Percentiles rank a stretch among this genome's conserved stretches.
Evolutionary conservation across 35 echinoderm and acorn worm species (phyloP).

Genomic region (Eucidaris tribuloides): DNA sequence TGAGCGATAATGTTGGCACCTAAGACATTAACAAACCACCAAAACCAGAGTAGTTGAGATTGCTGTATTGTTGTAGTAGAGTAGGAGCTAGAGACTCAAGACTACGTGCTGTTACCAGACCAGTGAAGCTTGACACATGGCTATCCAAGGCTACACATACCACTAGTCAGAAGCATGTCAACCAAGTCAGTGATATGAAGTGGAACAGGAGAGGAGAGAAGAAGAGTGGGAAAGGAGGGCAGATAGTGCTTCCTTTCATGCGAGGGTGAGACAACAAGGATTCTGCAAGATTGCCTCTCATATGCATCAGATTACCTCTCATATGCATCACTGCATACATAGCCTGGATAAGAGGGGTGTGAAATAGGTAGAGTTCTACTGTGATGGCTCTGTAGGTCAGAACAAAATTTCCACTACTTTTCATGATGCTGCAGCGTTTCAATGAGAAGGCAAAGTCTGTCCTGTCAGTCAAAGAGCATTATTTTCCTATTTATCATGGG

Average conservation of each 20-base stretch:
- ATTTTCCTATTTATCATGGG: constrained; percentile 61
- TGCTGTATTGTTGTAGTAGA: no score
- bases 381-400: constrained; percentile 67
- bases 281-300: constrained; percentile 56
- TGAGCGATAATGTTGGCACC: no score
- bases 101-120: no score
- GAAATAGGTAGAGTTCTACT: constrained; percentile 45
- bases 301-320: constrained; percentile 26
- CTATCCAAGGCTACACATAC: no score
- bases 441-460: constrained; percentile 43
- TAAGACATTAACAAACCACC: no score
- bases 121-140: no score
- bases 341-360: constrained; percentile 38
- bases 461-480: constrained; percentile 27
- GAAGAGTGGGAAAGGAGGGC: no score
- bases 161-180: no score
- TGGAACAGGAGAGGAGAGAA: no score
- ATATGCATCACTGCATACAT: constrained; percentile 28
- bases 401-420: constrained; percentile 55
- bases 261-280: constrained; percentile 46
- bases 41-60: no score
- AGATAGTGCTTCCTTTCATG: constrained; percentile 52
- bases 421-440: not conserved
- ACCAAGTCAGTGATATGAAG: no score
- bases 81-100: no score